phyloP scores from a whole-genome alignment of 2,113 vertebrate genomes.

The Melanocharis versteri region DNA sequence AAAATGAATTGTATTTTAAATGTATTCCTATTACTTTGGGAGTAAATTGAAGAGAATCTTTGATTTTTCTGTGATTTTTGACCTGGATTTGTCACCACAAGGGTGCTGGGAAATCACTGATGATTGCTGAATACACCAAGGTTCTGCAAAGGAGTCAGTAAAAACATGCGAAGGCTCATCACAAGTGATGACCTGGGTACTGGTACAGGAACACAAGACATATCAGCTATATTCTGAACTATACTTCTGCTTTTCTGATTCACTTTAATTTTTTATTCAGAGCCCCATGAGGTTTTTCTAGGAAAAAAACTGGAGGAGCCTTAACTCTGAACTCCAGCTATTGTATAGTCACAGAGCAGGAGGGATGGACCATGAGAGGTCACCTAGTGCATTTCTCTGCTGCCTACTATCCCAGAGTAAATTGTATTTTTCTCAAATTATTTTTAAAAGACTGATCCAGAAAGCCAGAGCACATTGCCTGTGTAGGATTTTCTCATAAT shows the following conservation, averaged over 20 bases:
- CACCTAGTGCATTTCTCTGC: neutral
- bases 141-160: neutral
- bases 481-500: neutral
- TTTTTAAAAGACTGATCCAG: neutral
- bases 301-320: neutral
- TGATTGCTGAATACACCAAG: neutral
- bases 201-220: neutral
- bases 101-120: neutral
- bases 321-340: neutral
- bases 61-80: neutral
- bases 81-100: neutral
- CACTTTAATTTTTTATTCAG: constrained; percentile 1
- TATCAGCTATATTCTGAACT: neutral
- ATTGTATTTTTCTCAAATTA: neutral
- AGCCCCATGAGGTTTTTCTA: neutral
- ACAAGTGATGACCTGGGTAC: neutral
- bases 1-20: neutral
- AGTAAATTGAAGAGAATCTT: neutral
- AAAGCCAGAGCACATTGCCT: neutral
- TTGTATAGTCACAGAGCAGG: neutral
- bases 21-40: neutral
- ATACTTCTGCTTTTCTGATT: neutral
- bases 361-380: neutral
- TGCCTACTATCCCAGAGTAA: neutral
- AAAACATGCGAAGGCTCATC: neutral